Evolutionary conservation across 2,797 vertebrate species (phyloP).

Genomic region (Echeneis naucrates): DNA sequence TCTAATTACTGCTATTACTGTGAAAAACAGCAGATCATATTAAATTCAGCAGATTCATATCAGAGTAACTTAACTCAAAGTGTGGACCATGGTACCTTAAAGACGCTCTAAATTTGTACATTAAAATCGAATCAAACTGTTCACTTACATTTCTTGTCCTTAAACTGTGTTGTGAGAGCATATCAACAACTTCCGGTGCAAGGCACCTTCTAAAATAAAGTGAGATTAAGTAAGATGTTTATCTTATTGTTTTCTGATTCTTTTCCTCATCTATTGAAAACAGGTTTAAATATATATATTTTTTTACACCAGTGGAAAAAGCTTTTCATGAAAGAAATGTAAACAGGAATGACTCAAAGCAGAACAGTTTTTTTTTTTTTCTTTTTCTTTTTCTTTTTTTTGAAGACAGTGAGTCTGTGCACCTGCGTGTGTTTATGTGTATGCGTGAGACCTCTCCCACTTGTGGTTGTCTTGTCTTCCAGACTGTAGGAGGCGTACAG

Average conservation of each 20-base stretch:
- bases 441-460: constrained; percentile 54
- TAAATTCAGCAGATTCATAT: neutral
- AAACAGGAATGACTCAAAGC: neutral
- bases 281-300: neutral
- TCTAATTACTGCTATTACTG: neutral
- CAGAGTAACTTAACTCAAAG: neutral
- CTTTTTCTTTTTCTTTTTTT: neutral
- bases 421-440: constrained; percentile 24
- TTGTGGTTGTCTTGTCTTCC: constrained; percentile 67
- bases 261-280: no score
- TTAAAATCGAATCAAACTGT: neutral
- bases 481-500: constrained; percentile 81
- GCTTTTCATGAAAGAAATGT: neutral
- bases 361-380: neutral
- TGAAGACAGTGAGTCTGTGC: neutral
- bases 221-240: no score
- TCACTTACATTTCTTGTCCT: neutral
- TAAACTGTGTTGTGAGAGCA: neutral
- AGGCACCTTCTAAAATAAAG: no score
- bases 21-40: neutral
- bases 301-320: neutral
- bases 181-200: no score
- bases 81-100: neutral
- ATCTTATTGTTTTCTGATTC: no score
- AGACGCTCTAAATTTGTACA: neutral